Conservation (phyloP, 2,113 vertebrate species). For the Oostethus manadensis region DNA sequence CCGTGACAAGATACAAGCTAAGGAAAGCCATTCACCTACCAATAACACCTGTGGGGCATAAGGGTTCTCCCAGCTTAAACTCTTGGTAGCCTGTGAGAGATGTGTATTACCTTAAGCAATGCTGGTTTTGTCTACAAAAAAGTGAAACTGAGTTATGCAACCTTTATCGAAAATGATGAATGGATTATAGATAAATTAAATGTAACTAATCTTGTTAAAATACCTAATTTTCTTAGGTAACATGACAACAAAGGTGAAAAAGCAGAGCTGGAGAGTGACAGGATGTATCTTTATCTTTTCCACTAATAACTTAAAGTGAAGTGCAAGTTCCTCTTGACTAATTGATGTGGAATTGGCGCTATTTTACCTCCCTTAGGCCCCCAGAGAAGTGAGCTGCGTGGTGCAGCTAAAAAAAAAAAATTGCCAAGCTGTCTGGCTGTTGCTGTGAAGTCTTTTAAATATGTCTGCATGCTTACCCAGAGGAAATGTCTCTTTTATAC, state of each 20-base stretch:
- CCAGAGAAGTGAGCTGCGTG: conserved; percentile 11
- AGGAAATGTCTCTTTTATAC: conserved; percentile 10
- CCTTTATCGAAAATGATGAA: background rate
- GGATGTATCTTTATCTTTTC: conserved; percentile 52
- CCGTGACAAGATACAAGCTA: conserved; percentile 23
- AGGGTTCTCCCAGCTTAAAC: conserved; percentile 32
- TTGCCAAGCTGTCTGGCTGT: conserved; percentile 31
- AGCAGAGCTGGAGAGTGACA: conserved; percentile 57
- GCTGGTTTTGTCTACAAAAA: conserved; percentile 31
- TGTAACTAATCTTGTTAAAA: background rate
- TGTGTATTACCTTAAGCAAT: conserved; percentile 57
- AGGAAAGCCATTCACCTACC: conserved; percentile 43
- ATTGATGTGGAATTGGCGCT: conserved; percentile 64
- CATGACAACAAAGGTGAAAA: conserved; percentile 3
- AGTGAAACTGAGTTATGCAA: conserved; percentile 35
- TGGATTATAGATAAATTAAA: background rate
- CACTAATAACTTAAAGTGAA: conserved; percentile 70
- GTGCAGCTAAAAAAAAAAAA: conserved; percentile 1
- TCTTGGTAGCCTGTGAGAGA: conserved; percentile 21
- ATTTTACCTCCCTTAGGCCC: conserved; percentile 52
- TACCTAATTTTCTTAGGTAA: background rate
- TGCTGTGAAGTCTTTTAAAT: conserved; percentile 1
- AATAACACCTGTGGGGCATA: conserved; percentile 52
- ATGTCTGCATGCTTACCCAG: conserved; percentile 10
- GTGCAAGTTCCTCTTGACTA: conserved; percentile 73